Evolutionary conservation across 2,797 vertebrate species (phyloP), one percentile per base, ranked within the genome.

Genomic region (Ctenopoma kingsleyae): DNA sequence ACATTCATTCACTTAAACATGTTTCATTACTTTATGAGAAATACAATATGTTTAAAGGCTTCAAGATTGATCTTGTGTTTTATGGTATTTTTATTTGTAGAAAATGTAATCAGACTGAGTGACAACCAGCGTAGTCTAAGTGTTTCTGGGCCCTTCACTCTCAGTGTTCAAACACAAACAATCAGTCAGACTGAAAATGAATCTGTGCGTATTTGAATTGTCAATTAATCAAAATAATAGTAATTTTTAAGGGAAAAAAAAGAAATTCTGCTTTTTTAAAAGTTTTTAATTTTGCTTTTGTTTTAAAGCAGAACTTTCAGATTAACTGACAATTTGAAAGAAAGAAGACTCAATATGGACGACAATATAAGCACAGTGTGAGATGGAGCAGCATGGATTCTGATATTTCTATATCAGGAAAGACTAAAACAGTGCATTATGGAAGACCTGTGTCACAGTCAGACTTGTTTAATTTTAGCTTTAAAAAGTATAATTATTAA

Each of bases 401-500:
- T 52, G 6, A 25, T 17, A 19, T 16, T 46, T 19, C 40, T 69
- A 30, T 17, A 74, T 48, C 20, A 44, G 6, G 40, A 55, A 38
- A 43, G 25, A 17, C 22, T 8, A 4, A 47, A 40, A 51, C n/a
- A 25, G 15, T 19, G 2, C n/a, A 22, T 22, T 9, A 35, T 19
- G 1, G 40, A 25, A 36, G n/a, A 48, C 1, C 2, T 27, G 6
- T 5, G 32, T 30, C 22, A 74, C 50, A 27, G 38, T 41, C 16
- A 35, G 20, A 15, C 19, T 17, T 36, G 44, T 38, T 73, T 59
- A 43, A 54, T 58, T 44, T 46, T 58, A 52, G 17, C 47, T 53
- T 3, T 19, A 67, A 49, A 57, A 67, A 53, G 20, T 25, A 25
- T 17, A 5, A 25, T 22, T 20, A 38, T 15, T 17, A 48, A 67